Percentiles rank a stretch among this genome's conserved stretches.
Evolutionary conservation across 2,888 invertebrate genomes (phyloP).

Genomic region (Acholoe squamosa): DNA sequence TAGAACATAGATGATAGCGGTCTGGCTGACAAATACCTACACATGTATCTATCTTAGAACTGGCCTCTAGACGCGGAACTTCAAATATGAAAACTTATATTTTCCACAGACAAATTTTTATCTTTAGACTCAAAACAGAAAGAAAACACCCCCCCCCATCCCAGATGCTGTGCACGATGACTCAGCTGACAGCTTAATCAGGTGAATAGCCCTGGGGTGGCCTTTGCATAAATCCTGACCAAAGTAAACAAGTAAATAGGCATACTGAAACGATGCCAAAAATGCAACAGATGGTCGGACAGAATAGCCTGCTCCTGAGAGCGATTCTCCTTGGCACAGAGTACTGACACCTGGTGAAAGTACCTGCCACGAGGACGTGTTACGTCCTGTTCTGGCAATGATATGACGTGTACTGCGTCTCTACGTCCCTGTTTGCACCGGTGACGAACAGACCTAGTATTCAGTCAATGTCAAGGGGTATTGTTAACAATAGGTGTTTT

Average conservation of each 20-base stretch:
- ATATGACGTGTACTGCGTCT: neutral
- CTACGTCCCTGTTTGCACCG: neutral
- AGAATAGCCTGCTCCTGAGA: slow-evolving; percentile 45
- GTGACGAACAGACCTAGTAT: neutral
- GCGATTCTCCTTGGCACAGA: neutral
- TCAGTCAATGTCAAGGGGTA: slow-evolving; percentile 25
- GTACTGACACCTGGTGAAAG: slow-evolving; percentile 32
- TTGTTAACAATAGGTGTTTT: neutral
- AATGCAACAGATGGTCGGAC: slow-evolving; percentile 32
- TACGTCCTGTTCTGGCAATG: neutral
- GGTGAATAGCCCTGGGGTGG: neutral
- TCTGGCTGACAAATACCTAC: too few species aligned
- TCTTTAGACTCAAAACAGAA: too few species aligned
- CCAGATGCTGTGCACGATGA: too few species aligned
- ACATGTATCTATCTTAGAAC: too few species aligned
- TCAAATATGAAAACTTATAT: too few species aligned
- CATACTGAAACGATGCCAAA: neutral
- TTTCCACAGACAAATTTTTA: too few species aligned
- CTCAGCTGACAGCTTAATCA: neutral
- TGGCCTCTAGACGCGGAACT: too few species aligned
- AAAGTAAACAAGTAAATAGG: slow-evolving; percentile 1
- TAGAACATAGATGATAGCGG: too few species aligned
- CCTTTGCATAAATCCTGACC: too few species aligned
- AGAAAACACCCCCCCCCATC: too few species aligned
- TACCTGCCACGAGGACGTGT: neutral